Percentiles rank a stretch among this genome's conserved stretches.
These are phyloP conservation scores for Grammomys dolichurus DNA, from an alignment of 2,113 vertebrate genomes.

Conservation along the genomic window DNA sequence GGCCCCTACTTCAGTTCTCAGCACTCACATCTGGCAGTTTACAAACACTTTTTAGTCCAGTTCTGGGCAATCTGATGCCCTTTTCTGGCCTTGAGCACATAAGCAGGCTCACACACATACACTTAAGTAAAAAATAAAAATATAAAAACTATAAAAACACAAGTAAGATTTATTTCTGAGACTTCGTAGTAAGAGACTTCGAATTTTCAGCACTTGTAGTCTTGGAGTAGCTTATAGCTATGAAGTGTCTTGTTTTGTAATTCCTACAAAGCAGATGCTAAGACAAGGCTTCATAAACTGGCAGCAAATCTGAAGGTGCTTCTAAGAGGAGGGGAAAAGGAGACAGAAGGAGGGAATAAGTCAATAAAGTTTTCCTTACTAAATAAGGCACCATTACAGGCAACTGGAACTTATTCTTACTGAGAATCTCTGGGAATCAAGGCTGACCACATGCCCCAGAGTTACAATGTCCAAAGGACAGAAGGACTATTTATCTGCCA, in stretches of 20 bases:
- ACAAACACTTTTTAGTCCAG: background rate
- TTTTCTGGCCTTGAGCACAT: background rate
- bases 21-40: background rate
- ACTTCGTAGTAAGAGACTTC: background rate
- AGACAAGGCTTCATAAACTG: background rate
- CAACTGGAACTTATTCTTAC: background rate
- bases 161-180: constrained; percentile 22
- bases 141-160: background rate
- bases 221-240: background rate
- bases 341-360: background rate
- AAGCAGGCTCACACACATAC: background rate
- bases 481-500: background rate
- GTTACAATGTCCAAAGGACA: background rate
- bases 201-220: background rate
- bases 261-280: background rate
- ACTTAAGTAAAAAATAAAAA: background rate
- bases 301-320: background rate
- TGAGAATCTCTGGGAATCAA: background rate
- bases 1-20: background rate
- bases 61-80: background rate
- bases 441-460: background rate
- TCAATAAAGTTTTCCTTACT: background rate
- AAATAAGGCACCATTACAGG: background rate
- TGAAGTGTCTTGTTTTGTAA: background rate
- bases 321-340: background rate